These are phyloP conservation scores for Muntiacus muntjak DNA, from an alignment of 2,113 vertebrate genomes.

Conservation along the genomic window DNA sequence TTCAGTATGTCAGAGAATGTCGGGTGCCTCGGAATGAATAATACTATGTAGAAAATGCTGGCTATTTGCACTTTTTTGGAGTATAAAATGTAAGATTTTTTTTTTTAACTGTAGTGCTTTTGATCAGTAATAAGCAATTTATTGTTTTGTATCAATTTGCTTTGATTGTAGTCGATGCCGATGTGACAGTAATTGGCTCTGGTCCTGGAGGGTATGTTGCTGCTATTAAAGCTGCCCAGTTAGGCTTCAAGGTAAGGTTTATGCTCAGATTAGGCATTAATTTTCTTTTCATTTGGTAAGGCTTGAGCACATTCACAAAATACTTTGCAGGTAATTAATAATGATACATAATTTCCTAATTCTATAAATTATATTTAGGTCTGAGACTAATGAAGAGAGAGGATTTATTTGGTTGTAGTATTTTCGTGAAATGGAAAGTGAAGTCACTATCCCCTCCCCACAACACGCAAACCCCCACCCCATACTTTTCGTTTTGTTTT, in stretches of 20 bases:
- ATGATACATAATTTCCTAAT: conserved; percentile 3
- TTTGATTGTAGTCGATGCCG: conserved; percentile 90
- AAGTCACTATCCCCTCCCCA: neutral
- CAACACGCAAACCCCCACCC: neutral
- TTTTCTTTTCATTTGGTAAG: neutral
- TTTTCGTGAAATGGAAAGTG: neutral
- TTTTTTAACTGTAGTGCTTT: neutral
- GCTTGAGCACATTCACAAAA: neutral
- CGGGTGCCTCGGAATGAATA: neutral
- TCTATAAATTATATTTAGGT: neutral
- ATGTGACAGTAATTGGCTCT: conserved; percentile 96
- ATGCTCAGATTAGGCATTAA: neutral
- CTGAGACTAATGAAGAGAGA: neutral
- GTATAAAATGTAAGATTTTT: neutral
- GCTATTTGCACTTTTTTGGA: neutral
- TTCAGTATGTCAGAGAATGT: neutral
- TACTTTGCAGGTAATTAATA: neutral
- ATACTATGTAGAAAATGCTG: neutral
- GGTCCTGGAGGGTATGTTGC: conserved; percentile 98
- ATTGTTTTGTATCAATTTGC: conserved; percentile 44
- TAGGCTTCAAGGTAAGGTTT: conserved; percentile 93
- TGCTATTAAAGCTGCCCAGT: conserved; percentile 97
- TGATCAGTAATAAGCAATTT: neutral
- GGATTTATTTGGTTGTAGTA: neutral
- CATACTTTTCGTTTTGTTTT: neutral